Conservation (phyloP, 2,113 vertebrate species). For the Cnemophilus loriae region DNA sequence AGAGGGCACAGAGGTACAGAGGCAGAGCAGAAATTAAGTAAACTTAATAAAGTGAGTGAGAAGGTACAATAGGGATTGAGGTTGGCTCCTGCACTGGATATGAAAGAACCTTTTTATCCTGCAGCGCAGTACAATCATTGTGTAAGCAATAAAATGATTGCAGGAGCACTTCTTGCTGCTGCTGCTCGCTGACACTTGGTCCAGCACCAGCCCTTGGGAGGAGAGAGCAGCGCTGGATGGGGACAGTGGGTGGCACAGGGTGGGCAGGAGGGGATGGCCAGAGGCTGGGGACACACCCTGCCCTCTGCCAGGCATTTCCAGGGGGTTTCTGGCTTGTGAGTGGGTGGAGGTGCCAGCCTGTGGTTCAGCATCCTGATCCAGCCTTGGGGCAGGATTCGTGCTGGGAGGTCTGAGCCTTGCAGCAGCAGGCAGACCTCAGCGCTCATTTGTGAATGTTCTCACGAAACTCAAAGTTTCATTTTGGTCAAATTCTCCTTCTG, state of each 20-base stretch:
- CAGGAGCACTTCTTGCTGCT: background rate
- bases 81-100: conserved; percentile 25
- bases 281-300: background rate
- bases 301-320: background rate
- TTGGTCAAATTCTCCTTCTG: background rate
- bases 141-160: conserved; percentile 30
- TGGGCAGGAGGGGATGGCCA: background rate
- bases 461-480: background rate
- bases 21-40: conserved; percentile 63
- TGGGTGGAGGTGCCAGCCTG: background rate
- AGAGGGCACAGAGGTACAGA: conserved; percentile 64
- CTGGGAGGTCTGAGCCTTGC: background rate
- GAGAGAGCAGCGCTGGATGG: background rate
- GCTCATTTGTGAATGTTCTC: background rate
- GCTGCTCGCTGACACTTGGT: background rate
- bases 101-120: conserved; percentile 49
- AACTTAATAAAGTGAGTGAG: conserved; percentile 65
- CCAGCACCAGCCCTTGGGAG: background rate
- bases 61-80: conserved; percentile 41
- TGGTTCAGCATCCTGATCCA: background rate
- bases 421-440: background rate
- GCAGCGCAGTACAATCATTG: conserved; percentile 1
- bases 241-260: fast-evolving
- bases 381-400: fast-evolving
- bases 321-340: background rate